A percentile compares a stretch with the other conserved stretches of the same genome.
Conservation (phyloP, 2,888 invertebrate species). For the Aporophyla nigra region DNA sequence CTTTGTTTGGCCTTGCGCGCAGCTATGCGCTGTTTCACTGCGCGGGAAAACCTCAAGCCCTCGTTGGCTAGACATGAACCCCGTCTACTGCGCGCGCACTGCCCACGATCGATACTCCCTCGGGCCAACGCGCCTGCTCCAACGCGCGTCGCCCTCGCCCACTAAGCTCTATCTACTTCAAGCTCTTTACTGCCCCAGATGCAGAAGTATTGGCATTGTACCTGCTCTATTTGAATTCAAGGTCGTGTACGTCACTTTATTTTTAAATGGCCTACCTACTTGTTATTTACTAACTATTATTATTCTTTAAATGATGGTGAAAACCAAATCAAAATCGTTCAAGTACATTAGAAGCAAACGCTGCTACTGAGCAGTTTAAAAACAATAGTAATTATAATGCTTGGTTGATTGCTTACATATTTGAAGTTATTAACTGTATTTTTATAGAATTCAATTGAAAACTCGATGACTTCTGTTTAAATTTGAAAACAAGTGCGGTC, state of each 20-base stretch:
- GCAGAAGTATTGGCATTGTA: constrained; percentile 69
- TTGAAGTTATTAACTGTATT: background rate
- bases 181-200: constrained; percentile 77
- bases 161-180: constrained; percentile 64
- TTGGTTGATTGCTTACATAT: background rate
- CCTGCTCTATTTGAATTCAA: constrained; percentile 76
- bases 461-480: background rate
- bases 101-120: constrained; percentile 68
- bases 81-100: constrained; percentile 56
- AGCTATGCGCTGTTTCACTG: constrained; percentile 65
- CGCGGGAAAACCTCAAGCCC: constrained; percentile 66
- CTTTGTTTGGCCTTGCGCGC: constrained; percentile 71
- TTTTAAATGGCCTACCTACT: constrained; percentile 7
- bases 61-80: constrained; percentile 36
- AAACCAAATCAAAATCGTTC: background rate
- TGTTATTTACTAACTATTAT: constrained; percentile 12
- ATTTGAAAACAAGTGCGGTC: constrained; percentile 2
- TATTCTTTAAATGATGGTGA: background rate
- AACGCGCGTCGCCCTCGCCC: constrained; percentile 46
- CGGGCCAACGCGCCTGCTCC: constrained; percentile 68
- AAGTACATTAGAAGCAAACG: background rate
- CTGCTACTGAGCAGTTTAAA: constrained; percentile 1
- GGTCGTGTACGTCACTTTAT: constrained; percentile 68
- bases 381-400: too few species aligned
- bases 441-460: background rate